Evolutionary conservation across 2,888 invertebrate genomes (phyloP), one percentile per base, ranked within the genome.

Genomic region (Heteropelma amictum): DNA sequence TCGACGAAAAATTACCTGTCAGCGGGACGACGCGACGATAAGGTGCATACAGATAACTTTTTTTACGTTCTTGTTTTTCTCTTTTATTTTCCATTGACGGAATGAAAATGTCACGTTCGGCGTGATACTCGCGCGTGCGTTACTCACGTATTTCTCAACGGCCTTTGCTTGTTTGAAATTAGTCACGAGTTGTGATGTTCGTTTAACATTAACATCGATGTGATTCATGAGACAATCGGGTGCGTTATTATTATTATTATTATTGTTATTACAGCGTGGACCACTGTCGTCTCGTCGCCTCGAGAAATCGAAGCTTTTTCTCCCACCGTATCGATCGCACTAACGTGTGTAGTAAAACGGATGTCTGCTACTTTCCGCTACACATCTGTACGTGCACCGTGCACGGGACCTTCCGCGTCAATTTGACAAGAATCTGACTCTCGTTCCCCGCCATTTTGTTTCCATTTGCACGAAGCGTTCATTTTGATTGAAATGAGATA

Each of bases 171-270:
- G 30, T 60, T 53, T 19, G 19, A n/a, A 19, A 21, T 53, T 33
- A 53, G 30, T 53, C 53, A 53, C 19, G 53, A 19, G 30, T 33
- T 33, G n/a, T n/a, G 5, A 30, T 30, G 53, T 30, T 33, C 30
- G 30, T 53, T 33, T 53, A 1, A 33, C 10, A 53, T 30, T 53
- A 30, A 30, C 33, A n/a, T 33, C 60, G 47, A 40, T 40, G 33
- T 61, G 60, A 61, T 47, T 61, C 60, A 61, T 61, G 23, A n/a
- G n/a, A n/a, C 45, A 28, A 17, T 7, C 21, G 12, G 56, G 21
- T 19, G 35, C 35, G 19, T 35, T 23, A 12, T 2, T 38, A 12
- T 51, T 12, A 28, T 42, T 8, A 3, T n/a, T 23, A n/a, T 19
- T 47, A 19, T 19, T n/a, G 19, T 6, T 3, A 10, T 21, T 12